Conservation (phyloP, 1,140 invertebrate species). For the Diachasma alloeum region DNA sequence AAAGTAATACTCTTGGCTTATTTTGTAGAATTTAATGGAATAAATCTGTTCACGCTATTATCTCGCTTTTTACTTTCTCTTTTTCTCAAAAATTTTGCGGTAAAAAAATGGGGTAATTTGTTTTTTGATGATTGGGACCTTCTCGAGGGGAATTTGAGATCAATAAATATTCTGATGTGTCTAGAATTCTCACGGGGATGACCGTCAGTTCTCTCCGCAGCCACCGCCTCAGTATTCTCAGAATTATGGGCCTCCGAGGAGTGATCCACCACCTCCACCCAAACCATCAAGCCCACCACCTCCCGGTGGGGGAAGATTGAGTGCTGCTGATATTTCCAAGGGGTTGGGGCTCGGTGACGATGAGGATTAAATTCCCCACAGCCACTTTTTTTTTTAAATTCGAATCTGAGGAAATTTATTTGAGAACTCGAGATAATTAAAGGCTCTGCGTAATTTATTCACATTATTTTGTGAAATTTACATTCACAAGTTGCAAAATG, state of each 20-base stretch:
- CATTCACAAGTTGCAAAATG: too few species aligned
- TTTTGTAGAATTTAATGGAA: not conserved
- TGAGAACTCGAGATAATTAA: not conserved
- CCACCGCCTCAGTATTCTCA: slow-evolving; percentile 23
- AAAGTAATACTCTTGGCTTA: too few species aligned
- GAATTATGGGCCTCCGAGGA: slow-evolving; percentile 20
- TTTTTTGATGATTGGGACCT: not conserved
- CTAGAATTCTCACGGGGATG: slow-evolving; percentile 41
- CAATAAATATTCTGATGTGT: not conserved
- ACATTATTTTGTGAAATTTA: too few species aligned
- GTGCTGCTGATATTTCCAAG: slow-evolving; percentile 59
- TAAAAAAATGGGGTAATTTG: too few species aligned
- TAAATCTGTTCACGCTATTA: not conserved
- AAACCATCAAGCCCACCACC: slow-evolving; percentile 37
- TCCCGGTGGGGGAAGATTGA: slow-evolving; percentile 46
- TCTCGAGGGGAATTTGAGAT: not conserved
- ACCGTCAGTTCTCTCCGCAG: not conserved
- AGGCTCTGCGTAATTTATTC: not conserved
- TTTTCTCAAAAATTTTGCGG: not conserved
- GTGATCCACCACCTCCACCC: slow-evolving; percentile 26
- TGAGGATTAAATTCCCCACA: not conserved
- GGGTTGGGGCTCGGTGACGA: slow-evolving; percentile 56
- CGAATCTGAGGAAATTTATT: not conserved
- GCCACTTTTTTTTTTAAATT: not conserved
- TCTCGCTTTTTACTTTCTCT: not conserved